Conservation (phyloP, 2,797 vertebrate species). For the Lacerta viridis region DNA sequence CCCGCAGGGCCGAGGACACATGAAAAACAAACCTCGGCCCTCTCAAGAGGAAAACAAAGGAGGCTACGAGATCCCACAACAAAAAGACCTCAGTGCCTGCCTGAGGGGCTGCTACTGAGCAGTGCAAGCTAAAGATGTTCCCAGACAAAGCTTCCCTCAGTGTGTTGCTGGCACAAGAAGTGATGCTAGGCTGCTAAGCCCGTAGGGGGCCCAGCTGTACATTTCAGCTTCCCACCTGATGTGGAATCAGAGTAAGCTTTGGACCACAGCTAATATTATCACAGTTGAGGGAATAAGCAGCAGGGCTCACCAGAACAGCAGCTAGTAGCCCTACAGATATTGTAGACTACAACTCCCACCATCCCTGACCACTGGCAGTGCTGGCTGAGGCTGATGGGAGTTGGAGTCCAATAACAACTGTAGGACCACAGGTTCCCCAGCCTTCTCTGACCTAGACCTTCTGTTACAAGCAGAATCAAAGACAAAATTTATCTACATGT, state of each 20-base stretch:
- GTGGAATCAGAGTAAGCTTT: no score
- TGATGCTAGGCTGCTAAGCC: not conserved
- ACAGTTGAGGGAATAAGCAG: not conserved
- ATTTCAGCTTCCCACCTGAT: not conserved
- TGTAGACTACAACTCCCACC: no score
- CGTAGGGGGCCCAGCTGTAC: not conserved
- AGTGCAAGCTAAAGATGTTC: not conserved
- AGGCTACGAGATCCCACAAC: not conserved
- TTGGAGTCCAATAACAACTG: no score
- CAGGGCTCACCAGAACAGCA: no score
- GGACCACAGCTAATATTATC: no score
- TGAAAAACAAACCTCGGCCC: not conserved
- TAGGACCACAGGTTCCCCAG: no score
- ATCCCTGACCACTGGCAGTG: no score
- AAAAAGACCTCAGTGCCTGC: not conserved
- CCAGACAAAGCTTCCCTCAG: constrained; percentile 25
- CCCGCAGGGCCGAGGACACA: not conserved
- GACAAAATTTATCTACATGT: no score
- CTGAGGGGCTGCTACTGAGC: not conserved
- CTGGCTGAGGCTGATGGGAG: no score
- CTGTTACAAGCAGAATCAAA: no score
- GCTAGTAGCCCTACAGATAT: no score
- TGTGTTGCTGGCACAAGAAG: not conserved
- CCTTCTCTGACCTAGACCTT: no score
- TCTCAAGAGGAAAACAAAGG: constrained; percentile 29